Evolutionary conservation across 2,113 vertebrate genomes (phyloP).

Genomic region (Dipodomys ordii): DNA sequence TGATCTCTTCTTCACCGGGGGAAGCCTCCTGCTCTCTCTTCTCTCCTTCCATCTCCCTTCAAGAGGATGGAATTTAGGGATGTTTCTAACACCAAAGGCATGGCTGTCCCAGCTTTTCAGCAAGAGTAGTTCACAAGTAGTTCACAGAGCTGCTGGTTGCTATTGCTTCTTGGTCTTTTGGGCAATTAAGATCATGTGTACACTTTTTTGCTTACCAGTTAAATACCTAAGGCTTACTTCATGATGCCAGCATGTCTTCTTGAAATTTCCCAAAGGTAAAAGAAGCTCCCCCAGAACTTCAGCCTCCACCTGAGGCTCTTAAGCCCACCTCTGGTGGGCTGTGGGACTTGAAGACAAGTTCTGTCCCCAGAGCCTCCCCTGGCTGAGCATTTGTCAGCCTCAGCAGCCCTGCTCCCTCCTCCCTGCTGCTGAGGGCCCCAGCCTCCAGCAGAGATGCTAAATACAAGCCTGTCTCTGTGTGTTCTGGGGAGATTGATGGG

Average conservation of each 20-base stretch:
- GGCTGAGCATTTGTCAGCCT: too few species aligned
- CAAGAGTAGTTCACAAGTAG: not conserved
- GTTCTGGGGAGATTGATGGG: constrained; percentile 57
- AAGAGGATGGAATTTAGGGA: not conserved
- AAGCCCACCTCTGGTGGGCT: not conserved
- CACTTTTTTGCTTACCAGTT: not conserved
- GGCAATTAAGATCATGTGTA: not conserved
- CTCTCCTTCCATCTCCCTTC: not conserved
- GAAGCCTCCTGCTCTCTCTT: not conserved
- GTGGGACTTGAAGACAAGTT: not conserved
- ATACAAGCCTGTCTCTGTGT: constrained; percentile 36
- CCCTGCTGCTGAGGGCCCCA: not conserved
- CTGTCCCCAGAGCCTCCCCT: not conserved
- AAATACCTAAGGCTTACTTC: not conserved
- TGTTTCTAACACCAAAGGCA: not conserved
- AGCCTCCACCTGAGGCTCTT: not conserved
- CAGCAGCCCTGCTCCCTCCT: not conserved
- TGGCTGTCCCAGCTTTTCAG: not conserved
- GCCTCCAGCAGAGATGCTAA: not conserved
- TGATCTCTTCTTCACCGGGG: not conserved
- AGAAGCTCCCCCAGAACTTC: not conserved
- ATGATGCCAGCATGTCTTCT: too few species aligned
- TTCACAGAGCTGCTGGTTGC: not conserved
- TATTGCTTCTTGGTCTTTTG: too few species aligned
- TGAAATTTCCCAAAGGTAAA: not conserved